Base-by-base conservation (phyloP, 2,888 invertebrate genomes). In the Enchytraeus crypticus region DNA sequence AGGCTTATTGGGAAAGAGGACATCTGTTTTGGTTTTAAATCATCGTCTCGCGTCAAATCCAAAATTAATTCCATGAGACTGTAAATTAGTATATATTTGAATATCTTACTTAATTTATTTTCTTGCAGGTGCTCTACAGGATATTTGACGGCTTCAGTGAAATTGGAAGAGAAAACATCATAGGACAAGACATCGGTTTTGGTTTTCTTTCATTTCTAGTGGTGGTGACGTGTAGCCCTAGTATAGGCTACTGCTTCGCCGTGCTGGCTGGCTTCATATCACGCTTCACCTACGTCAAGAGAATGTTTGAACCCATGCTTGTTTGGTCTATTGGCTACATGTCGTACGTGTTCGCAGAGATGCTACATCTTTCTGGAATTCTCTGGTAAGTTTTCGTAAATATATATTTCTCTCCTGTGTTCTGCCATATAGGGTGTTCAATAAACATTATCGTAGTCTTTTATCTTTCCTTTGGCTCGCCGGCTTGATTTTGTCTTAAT, bases 291-390 rank as follows among this genome's bases (percentile, higher is more conserved):
- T 85, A 93, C 77, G 90, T 93, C 81, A 93, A 95, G 67, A 86
- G 92, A 66, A 92, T 97, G 69, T 92, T 98, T 70, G 96, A 97
- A 79, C 97, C 97, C 14, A 89, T 97, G 75, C 93, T 97, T 82
- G 92, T 98, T 77, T 95, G 97, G 77, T 89, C 96, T 59, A 91
- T 97, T 88, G 95, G 96, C 59, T 98, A 98, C 79, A 82, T 97
- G 78, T 90, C 96, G 59, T 97, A 97, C 80, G 83, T 98, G 61
- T 92, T 90, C 75, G 96, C 98, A 54, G 97, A 98, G 83, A 92
- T 96, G 83, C 93, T 97, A 80, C 95, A 96, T 77, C 88, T 96
- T 86, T 96, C 96, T 67, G 95, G 96, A 59, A 97, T 98, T 73
- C 83, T 98, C 71, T 91, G 97, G 97, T 97, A 83, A 90, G 93